Evolutionary conservation across 2,888 invertebrate genomes (phyloP), one percentile per base, ranked within the genome.

Genomic region (Trachelus stipa): DNA sequence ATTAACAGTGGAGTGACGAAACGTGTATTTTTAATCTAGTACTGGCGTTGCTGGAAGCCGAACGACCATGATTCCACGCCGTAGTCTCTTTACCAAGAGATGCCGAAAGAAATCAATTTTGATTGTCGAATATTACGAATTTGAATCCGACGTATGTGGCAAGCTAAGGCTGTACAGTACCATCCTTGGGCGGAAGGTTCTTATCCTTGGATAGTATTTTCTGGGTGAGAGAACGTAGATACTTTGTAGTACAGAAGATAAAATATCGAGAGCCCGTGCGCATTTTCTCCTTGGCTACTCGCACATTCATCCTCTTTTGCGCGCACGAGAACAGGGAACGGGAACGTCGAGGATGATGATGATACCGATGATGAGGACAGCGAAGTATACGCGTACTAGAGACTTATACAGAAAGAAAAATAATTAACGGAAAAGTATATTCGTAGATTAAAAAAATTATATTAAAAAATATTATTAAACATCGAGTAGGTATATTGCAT

Each of bases 11-110:
- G 31, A 71, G 71, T 71, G 71, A 71, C 33, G 71, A 71, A 71
- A 71, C 71, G 71, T 71, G 71, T 71, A 71, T 71, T 71, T 71
- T 71, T 71, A 33, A 30, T 71, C 71, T 71, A 56, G 12, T 31
- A 71, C 71, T 31, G 33, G 3, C 15, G 71, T 71, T 34, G 23
- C 12, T 71, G 71, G 31, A 71, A 71, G 15, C 31, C 71, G 71
- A 56, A 23, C 56, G 56, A 56, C 56, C 56, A 23, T 56, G 23
- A 56, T 56, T 56, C 56, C 56, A 23, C 56, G 56, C 2, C 23
- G 56, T 23, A 15, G 56, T 56, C 23, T 56, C 56, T 56, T 56
- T 56, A 56, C 23, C 23, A 56, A 6, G 23, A 23, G 23, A 56
- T 56, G 56, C 23, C 23, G 56, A 56, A 56, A 23, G 15, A 23